phyloP scores from a whole-genome alignment of 1,140 invertebrate genomes.

The Lasioglossum baleicum region DNA sequence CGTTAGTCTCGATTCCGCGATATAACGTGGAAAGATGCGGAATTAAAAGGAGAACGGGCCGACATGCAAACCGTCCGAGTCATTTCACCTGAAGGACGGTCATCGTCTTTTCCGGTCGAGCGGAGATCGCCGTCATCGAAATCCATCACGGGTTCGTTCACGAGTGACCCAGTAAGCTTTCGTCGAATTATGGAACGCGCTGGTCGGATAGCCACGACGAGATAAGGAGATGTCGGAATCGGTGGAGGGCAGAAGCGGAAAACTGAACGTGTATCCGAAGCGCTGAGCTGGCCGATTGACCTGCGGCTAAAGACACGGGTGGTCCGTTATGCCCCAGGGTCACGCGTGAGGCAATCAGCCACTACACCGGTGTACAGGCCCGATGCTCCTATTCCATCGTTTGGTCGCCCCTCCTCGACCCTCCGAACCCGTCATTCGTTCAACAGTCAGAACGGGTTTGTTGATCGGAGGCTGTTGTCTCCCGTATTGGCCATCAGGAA shows the following conservation, averaged over 20 bases:
- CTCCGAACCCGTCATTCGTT: constrained; percentile 50
- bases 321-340: constrained; percentile 74
- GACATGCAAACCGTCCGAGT: background rate
- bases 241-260: constrained; percentile 37
- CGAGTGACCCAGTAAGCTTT: constrained; percentile 57
- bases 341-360: constrained; percentile 67
- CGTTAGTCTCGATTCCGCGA: too few relatives aligned
- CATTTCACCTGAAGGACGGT: constrained; percentile 24
- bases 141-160: constrained; percentile 31
- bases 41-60: constrained; percentile 19
- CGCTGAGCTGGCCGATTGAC: constrained; percentile 68
- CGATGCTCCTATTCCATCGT: constrained; percentile 58
- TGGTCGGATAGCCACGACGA: constrained; percentile 48
- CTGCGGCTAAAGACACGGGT: constrained; percentile 67
- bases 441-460: constrained; percentile 56
- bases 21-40: too few relatives aligned
- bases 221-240: too few relatives aligned
- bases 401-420: constrained; percentile 26
- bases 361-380: constrained; percentile 37
- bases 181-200: constrained; percentile 61
- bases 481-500: constrained; percentile 45
- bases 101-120: constrained; percentile 18
- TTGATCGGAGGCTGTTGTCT: constrained; percentile 33
- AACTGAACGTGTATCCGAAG: constrained; percentile 46
- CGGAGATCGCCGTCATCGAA: constrained; percentile 4